phyloP scores from a whole-genome alignment of 2,888 invertebrate genomes.

The Crossocerus cetratus region DNA sequence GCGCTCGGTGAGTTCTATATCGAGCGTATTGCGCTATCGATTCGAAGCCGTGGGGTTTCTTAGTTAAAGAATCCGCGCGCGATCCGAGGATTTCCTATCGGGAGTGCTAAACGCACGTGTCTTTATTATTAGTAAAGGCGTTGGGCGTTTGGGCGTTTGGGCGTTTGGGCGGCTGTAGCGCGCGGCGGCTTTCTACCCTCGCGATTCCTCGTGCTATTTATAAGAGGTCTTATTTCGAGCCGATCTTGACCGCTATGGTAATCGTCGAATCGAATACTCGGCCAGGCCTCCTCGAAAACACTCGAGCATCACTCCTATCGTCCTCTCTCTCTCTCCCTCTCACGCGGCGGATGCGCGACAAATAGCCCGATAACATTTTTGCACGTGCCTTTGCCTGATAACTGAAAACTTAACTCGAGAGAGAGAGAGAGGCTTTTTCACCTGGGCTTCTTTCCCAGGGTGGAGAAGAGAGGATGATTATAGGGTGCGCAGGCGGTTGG shows the following conservation, averaged over 20 bases:
- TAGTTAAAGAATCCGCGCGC: no score
- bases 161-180: no score
- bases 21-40: no score
- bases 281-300: not conserved
- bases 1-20: no score
- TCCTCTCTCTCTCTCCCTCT: not conserved
- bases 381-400: not conserved
- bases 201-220: not conserved
- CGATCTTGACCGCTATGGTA: slow-evolving; percentile 5
- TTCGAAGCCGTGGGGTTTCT: no score
- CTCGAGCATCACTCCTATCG: not conserved
- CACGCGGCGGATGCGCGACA: not conserved
- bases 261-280: not conserved
- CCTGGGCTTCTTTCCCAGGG: no score
- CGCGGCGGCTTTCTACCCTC: not conserved
- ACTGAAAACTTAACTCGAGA: not conserved
- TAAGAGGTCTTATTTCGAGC: slow-evolving; percentile 1
- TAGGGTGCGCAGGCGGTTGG: no score
- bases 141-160: no score
- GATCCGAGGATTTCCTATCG: no score
- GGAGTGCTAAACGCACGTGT: no score
- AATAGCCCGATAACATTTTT: not conserved
- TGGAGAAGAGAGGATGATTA: no score
- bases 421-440: not conserved
- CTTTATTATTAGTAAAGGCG: no score